Conservation (phyloP, 2,797 vertebrate genomes). For the Paguma larvata region DNA sequence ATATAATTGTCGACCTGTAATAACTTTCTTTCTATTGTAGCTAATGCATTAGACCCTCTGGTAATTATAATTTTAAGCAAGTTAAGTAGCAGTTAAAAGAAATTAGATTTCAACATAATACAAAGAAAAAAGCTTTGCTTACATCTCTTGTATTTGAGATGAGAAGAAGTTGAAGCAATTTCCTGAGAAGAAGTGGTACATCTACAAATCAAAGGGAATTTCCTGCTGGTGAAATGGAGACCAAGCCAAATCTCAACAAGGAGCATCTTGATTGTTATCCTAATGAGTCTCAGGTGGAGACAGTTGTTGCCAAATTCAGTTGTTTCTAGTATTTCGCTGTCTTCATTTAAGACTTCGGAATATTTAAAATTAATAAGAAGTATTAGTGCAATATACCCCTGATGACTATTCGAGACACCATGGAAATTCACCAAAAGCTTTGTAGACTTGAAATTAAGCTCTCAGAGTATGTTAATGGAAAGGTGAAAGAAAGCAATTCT, state of each 20-base stretch:
- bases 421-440: constrained; percentile 39
- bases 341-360: neutral
- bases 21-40: constrained; percentile 41
- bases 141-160: neutral
- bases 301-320: neutral
- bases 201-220: constrained; percentile 28
- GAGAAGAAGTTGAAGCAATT: neutral
- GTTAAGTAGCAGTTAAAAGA: constrained; percentile 19
- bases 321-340: neutral
- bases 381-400: neutral
- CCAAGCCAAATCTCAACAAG: neutral
- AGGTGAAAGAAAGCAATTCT: neutral
- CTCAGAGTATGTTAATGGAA: neutral
- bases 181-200: neutral
- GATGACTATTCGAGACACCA: neutral
- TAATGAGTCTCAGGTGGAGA: neutral
- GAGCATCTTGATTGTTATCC: neutral
- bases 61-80: constrained; percentile 49
- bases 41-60: neutral
- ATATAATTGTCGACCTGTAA: neutral
- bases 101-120: constrained; percentile 45
- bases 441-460: neutral
- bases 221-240: constrained; percentile 36
- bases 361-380: constrained; percentile 46
- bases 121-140: constrained; percentile 8